Percentiles rank a stretch among this genome's conserved stretches.
Evolutionary conservation across 1,140 invertebrate species (phyloP).

Genomic region (Pygmarrhopalites habei): DNA sequence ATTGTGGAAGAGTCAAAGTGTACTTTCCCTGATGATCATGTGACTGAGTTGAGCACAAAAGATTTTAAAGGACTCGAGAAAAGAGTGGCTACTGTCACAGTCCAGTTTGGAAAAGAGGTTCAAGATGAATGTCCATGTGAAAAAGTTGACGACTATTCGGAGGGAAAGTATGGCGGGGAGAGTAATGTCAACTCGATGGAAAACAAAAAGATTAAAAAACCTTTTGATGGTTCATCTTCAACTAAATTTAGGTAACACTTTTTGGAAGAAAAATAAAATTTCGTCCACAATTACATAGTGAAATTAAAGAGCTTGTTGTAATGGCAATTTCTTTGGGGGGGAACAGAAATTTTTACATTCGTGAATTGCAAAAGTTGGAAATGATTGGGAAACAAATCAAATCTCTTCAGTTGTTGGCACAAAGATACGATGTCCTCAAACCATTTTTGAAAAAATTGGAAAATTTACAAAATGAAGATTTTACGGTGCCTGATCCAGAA

Average conservation of each 20-base stretch:
- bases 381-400: conserved; percentile 35
- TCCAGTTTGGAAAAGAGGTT: background rate
- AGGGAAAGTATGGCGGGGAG: background rate
- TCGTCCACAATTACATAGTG: too few relatives aligned
- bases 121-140: background rate
- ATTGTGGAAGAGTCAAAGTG: conserved; percentile 10
- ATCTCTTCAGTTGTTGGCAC: conserved; percentile 20
- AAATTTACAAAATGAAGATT: conserved; percentile 17
- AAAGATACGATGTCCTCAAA: conserved; percentile 29
- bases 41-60: conserved; percentile 2
- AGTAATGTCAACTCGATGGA: background rate
- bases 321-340: background rate
- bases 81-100: background rate
- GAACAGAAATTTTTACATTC: conserved; percentile 23
- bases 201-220: too few relatives aligned
- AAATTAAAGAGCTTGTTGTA: background rate
- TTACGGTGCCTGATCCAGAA: conserved; percentile 16
- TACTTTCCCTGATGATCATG: conserved; percentile 6
- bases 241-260: background rate
- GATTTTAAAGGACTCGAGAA: background rate
- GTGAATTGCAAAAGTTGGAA: conserved; percentile 33
- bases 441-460: conserved; percentile 31
- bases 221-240: too few relatives aligned
- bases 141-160: background rate
- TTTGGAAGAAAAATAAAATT: background rate